Conservation (phyloP, 2,797 vertebrate species). For the Acipenser transmontanus region DNA sequence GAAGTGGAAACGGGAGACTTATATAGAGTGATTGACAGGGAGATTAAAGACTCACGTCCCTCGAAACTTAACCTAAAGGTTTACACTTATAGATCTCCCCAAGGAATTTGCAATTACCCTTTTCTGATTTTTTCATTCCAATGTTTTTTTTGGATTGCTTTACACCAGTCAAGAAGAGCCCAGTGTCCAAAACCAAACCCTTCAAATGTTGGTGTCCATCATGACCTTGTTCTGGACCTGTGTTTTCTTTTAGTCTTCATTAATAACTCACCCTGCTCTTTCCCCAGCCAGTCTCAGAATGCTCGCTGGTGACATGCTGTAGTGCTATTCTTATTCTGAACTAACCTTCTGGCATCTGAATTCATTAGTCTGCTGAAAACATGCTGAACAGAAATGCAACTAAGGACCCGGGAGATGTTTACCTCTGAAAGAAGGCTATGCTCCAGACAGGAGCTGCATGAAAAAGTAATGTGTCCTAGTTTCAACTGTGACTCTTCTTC, state of each 20-base stretch:
- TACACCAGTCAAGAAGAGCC: background rate
- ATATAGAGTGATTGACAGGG: too few relatives aligned
- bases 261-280: background rate
- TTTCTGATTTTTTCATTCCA: background rate
- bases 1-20: too few relatives aligned
- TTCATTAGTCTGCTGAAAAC: background rate
- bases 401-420: too few relatives aligned
- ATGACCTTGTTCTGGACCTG: background rate
- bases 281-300: conserved; percentile 2
- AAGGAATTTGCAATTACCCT: too few relatives aligned
- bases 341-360: background rate
- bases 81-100: too few relatives aligned
- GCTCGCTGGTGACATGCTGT: background rate
- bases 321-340: conserved; percentile 7
- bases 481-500: too few relatives aligned
- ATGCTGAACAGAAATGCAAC: too few relatives aligned
- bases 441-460: too few relatives aligned
- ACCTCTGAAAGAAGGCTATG: too few relatives aligned
- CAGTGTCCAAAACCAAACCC: background rate
- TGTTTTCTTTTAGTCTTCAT: conserved; percentile 1
- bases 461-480: too few relatives aligned
- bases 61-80: too few relatives aligned
- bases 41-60: too few relatives aligned
- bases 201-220: background rate
- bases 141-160: background rate